Base-by-base conservation (phyloP, 1,140 invertebrate genomes). In the Idris sp. region DNA sequence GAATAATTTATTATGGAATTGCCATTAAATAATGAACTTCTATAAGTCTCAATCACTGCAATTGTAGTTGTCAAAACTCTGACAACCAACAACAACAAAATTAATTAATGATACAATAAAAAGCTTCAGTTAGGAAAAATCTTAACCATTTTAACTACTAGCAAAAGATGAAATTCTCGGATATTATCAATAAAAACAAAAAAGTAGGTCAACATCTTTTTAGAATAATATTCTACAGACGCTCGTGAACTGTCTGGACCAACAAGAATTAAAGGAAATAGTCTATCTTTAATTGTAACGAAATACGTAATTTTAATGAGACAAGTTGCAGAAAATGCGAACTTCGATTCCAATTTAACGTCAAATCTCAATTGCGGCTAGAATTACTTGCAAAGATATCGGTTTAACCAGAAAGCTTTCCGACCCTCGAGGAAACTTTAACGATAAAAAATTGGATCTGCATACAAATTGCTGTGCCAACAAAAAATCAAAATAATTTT, bases 121-220 rank as follows among this genome's bases (percentile, higher is more conserved):
- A 74, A 51, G 16, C 7, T 9, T 40, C 14, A 18, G 51, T 54
- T 22, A 28, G 62, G 62, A 74, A 58, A 41, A 62, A 74, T 68
- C 58, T 58, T 65, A 59, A 36, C n/a, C n/a, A n/a, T 56, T 58
- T 51, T 16, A 19, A 5, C 35, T 9, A 28, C 30, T 54, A 58
- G 13, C 44, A 28, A 31, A 54, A 49, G 43, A 59, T 56, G 43
- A 62, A 72, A 65, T 36, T 40, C 15, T 61, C 44, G 69, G 48
- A 30, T 43, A 64, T 58, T 73, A 64, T 64, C 53, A 38, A 26
- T 56, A 64, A 71, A 73, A 58, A 69, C 33, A 59, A 62, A 77
- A 65, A 62, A 38, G 65, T 58, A 78, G 76, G 59, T 76, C 74
- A 73, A 79, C 78, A 79, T 78, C 78, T 76, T 74, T 65, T 74